Evolutionary conservation across 2,888 invertebrate species (phyloP).

Genomic region (Acanthosoma haemorrhoidale): DNA sequence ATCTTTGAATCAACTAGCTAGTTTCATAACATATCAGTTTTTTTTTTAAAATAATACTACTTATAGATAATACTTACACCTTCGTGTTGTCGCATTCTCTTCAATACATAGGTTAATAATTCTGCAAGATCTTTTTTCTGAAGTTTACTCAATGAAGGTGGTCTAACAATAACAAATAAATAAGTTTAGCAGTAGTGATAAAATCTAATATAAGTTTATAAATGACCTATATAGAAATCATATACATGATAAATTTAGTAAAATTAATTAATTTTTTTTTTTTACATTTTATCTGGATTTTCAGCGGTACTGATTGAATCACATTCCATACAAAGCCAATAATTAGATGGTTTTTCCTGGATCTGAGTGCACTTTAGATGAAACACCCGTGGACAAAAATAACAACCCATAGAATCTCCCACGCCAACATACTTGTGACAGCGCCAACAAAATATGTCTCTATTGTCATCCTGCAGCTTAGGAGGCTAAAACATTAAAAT

Average conservation of each 20-base stretch:
- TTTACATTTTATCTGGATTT: not conserved
- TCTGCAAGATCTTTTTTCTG: not conserved
- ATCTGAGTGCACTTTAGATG: conserved; percentile 70
- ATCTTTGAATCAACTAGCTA: no score
- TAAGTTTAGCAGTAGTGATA: not conserved
- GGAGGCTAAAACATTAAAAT: conserved; percentile 44
- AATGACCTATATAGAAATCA: not conserved
- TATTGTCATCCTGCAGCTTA: conserved; percentile 44
- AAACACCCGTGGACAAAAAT: conserved; percentile 77
- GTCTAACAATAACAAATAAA: not conserved
- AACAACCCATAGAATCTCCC: conserved; percentile 55
- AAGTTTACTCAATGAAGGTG: not conserved
- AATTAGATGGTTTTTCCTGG: conserved; percentile 48
- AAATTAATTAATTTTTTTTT: not conserved
- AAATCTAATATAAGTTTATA: no score
- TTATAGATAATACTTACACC: conserved; percentile 58
- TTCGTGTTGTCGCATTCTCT: conserved; percentile 70
- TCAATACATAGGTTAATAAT: conserved; percentile 64
- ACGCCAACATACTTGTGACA: conserved; percentile 68
- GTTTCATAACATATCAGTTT: no score
- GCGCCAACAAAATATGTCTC: conserved; percentile 84
- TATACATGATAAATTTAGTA: not conserved
- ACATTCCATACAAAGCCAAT: conserved; percentile 88
- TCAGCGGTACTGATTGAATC: conserved; percentile 20
- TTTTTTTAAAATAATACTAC: conserved; percentile 40